Conservation (phyloP, 2,113 vertebrate genomes). For the Oncorhynchus mykiss region DNA sequence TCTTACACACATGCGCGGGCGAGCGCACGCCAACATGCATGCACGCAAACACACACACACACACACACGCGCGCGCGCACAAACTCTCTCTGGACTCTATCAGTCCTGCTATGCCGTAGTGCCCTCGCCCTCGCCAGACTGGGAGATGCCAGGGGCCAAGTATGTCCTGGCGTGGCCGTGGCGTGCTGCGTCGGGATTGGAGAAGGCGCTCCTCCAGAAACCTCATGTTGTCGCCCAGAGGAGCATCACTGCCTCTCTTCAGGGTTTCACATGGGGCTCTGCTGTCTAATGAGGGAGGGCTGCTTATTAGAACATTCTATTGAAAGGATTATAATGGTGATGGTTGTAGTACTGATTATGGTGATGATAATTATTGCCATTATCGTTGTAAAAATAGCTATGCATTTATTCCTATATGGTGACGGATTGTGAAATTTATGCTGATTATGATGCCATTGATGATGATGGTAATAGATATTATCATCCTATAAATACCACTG, state of each 20-base stretch:
- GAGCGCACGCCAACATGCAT: too few relatives aligned
- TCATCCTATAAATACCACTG: neutral
- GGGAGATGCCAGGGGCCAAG: slow-evolving; percentile 40
- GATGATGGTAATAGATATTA: neutral
- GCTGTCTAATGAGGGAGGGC: neutral
- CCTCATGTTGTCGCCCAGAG: slow-evolving; percentile 55
- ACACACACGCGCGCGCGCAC: too few relatives aligned
- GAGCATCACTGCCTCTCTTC: slow-evolving; percentile 37
- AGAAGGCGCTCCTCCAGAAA: slow-evolving; percentile 53
- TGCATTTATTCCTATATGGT: neutral
- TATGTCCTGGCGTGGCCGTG: slow-evolving; percentile 18
- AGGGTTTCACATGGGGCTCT: slow-evolving; percentile 54
- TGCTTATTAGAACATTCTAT: neutral
- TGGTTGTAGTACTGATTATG: slow-evolving; percentile 37
- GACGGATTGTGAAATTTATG: slow-evolving; percentile 2
- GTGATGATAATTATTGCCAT: neutral
- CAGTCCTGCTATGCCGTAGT: slow-evolving; percentile 8
- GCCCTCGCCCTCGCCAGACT: neutral
- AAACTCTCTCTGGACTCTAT: slow-evolving; percentile 5
- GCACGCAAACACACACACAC: too few relatives aligned
- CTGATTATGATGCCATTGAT: slow-evolving; percentile 13
- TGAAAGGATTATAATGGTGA: slow-evolving; percentile 34
- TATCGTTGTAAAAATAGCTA: too few relatives aligned
- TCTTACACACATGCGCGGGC: too few relatives aligned
- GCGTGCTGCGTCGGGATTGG: slow-evolving; percentile 40